Evolutionary conservation across 2,888 invertebrate species (phyloP).

Genomic region (Epirrhoe tristata): DNA sequence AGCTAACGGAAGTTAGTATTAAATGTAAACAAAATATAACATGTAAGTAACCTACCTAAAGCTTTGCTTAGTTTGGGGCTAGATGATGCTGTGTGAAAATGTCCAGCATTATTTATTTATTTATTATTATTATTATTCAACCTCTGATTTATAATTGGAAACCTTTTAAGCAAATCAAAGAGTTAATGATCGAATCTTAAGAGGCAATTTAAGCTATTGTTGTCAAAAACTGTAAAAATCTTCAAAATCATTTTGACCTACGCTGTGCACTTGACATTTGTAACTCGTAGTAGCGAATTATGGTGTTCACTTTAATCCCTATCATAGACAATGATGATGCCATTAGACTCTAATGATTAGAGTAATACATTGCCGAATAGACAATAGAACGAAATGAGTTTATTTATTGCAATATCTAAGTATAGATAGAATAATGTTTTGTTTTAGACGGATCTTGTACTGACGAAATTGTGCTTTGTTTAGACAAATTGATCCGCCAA

Average conservation of each 20-base stretch:
- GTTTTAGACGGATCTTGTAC: slow-evolving; percentile 42
- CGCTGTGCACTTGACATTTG: slow-evolving; percentile 1
- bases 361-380: slow-evolving; percentile 52
- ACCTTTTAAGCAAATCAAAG: slow-evolving; percentile 8
- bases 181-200: slow-evolving; percentile 8
- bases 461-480: slow-evolving; percentile 41
- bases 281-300: neutral
- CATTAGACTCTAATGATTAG: slow-evolving; percentile 70
- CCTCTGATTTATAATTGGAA: slow-evolving; percentile 3
- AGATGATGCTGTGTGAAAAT: no score
- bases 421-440: slow-evolving; percentile 38
- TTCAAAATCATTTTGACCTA: slow-evolving; percentile 12
- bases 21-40: no score
- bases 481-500: slow-evolving; percentile 34
- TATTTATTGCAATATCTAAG: slow-evolving; percentile 60
- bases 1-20: no score
- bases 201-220: slow-evolving; percentile 2
- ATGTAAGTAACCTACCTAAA: no score
- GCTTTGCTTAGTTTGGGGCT: no score
- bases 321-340: slow-evolving; percentile 36
- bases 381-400: slow-evolving; percentile 77
- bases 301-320: neutral
- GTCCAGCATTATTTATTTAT: no score
- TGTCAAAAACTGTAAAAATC: slow-evolving; percentile 1
- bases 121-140: no score